Evolutionary conservation across 2,888 invertebrate genomes (phyloP), one percentile per base, ranked within the genome.

Genomic region (Petrophora chlorosata): DNA sequence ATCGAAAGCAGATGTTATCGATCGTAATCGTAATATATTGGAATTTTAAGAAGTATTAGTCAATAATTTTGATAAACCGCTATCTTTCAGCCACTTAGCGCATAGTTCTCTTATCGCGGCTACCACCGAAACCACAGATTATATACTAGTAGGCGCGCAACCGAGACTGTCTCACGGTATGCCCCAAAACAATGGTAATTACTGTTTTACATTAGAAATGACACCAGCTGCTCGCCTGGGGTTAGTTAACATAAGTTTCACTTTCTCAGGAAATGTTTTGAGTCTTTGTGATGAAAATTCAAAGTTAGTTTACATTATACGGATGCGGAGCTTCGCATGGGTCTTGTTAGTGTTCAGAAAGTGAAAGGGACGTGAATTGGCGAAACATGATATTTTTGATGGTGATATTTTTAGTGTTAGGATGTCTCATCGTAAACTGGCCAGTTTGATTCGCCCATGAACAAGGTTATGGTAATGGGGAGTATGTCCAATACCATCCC

Each of bases 191-290:
- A 46, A 46, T 40, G 14, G 28, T n/a, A 38, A 28, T 46, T 10
- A 26, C 22, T 17, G 33, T 29, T 30, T 39, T 38, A 26, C 33
- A 53, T 42, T 46, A 5, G 28, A 17, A 45, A 40, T 43, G 30
- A 33, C 43, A 44, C 40, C 22, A 28, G 43, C 41, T 30, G 33
- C 43, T 3, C 10, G n/a, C 7, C 12, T 32, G 13, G 44, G 26
- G 56, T 59, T 59, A 29, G 56, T 59, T 59, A 48, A 38, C 58
- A 53, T 51, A 40, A 44, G 48, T 42, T 44, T 45, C 56, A 50
- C 59, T 59, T 52, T 54, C 47, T 29, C 49, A 36, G 0, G 26
- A 26, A 45, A 15, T 40, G 41, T 44, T 39, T 41, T 35, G 10
- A 12, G 25, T 23, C 14, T n/a, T 43, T 42, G 19, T 13, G 5